Base-by-base conservation (phyloP, 2,888 invertebrate genomes). In the Tetragnatha montana region DNA sequence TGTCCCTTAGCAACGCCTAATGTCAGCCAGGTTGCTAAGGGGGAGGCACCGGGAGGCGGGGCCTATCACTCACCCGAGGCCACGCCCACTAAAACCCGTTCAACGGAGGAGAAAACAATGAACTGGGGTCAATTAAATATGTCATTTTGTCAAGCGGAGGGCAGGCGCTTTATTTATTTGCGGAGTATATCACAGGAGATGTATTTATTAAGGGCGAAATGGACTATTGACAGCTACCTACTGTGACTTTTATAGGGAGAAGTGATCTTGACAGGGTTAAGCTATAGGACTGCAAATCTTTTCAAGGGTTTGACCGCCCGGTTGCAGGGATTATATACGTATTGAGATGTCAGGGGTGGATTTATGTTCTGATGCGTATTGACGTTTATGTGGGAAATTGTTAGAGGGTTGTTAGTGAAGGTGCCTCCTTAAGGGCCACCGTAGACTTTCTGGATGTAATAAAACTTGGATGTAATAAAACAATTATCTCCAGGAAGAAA, bases 171-270 rank as follows among this genome's bases (percentile, higher is more conserved):
- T 82, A 81, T 87, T 81, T 87, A 81, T 76, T 87, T 86, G 75
- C 68, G 12, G 17, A 51, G 71, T 81, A 71, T 69, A 71, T 85
- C 75, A 82, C 81, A 19, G 69, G 19, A 19, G 78, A 88, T 68
- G 78, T 82, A 82, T 88, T 88, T 88, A 82, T 88, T 88, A 88
- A 76, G 51, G 73, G 73, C 50, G 50, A 85, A 50, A 47, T 47
- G n/a, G 71, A 76, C 81, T 88, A 88, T 88, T 82, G 87, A 88
- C 87, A 88, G 60, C 60, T 60, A 82, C 50, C 70, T 22, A 49
- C 35, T 47, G 76, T 82, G 87, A 88, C 87, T 88, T 88, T 88
- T 88, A 88, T 88, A 69, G 76, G 51, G 50, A 50, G 51, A 75
- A 60, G 60, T 17, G 60, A 17, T 47, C 69, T 69, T 87, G 87